phyloP scores from a whole-genome alignment of 2,888 invertebrate genomes.

The Clistopyga incitator region DNA sequence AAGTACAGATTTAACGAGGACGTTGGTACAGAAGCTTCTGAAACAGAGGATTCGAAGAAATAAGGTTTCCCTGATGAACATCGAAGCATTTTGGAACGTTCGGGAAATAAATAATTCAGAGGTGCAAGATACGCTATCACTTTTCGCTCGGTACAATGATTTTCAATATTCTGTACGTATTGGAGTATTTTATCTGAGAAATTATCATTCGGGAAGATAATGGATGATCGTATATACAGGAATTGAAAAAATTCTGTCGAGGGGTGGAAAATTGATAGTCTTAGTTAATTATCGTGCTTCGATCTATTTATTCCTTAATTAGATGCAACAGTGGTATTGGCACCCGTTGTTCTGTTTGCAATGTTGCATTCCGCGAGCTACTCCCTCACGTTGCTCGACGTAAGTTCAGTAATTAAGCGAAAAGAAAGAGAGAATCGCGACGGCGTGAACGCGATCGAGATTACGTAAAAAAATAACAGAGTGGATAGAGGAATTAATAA shows the following conservation, averaged over 20 bases:
- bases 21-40: neutral
- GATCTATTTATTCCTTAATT: slow-evolving; percentile 62
- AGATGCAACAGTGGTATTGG: slow-evolving; percentile 90
- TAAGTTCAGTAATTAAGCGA: slow-evolving; percentile 86
- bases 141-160: no score
- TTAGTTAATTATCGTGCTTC: neutral
- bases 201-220: no score
- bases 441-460: neutral
- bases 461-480: slow-evolving; percentile 53
- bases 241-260: no score
- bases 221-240: no score
- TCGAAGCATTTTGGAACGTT: no score
- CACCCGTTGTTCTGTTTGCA: slow-evolving; percentile 96
- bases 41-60: neutral
- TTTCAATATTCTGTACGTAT: no score
- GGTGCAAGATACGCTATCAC: no score
- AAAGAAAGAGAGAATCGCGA: slow-evolving; percentile 29
- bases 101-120: no score
- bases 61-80: no score
- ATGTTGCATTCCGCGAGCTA: slow-evolving; percentile 96
- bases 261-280: no score
- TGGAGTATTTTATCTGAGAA: no score
- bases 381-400: slow-evolving; percentile 94
- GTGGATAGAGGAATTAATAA: slow-evolving; percentile 50
- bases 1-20: slow-evolving; percentile 22